Conservation (phyloP, 1,140 invertebrate species). For the Meloidogyne hapla region DNA sequence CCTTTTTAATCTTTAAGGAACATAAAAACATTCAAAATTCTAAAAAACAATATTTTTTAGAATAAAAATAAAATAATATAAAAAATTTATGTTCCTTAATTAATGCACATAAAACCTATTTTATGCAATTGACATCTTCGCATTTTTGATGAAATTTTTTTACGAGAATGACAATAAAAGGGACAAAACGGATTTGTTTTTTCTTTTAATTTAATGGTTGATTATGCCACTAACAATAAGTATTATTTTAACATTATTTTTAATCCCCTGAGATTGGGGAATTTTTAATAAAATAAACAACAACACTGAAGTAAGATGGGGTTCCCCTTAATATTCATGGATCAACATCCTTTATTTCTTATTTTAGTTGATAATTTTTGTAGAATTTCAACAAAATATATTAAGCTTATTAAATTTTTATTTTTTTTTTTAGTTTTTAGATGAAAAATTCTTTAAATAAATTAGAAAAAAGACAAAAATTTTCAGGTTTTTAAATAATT, state of each 20-base stretch:
- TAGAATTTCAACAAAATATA: too few species aligned
- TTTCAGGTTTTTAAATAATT: slow-evolving; percentile 2
- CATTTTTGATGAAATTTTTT: slow-evolving; percentile 1
- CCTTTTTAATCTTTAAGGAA: background rate
- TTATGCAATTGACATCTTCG: background rate
- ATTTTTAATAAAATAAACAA: too few species aligned
- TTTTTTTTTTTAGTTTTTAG: too few species aligned
- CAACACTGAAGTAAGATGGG: too few species aligned
- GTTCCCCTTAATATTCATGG: too few species aligned
- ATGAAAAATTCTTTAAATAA: background rate
- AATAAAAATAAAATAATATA: too few species aligned
- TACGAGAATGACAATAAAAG: background rate
- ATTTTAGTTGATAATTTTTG: too few species aligned
- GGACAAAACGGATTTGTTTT: background rate
- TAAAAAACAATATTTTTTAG: too few species aligned
- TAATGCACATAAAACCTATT: background rate
- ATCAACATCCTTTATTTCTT: too few species aligned
- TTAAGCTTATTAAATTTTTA: too few species aligned
- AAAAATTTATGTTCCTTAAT: background rate
- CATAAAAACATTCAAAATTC: background rate
- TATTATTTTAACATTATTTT: background rate
- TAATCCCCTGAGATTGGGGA: too few species aligned
- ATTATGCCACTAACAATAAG: too few species aligned
- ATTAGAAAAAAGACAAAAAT: background rate
- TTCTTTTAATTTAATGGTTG: background rate